Percentiles rank a stretch among this genome's conserved stretches.
Conservation (phyloP, 2,113 vertebrate species). For the zebrafish (Danio rerio) region GRCz12tu NC_133194.1:41156001-41156500, state of each 20-base stretch:
- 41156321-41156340: constrained; percentile 55
- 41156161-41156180: no score
- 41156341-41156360: neutral
- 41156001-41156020: no score
- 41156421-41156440: constrained; percentile 72
- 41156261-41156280: neutral
- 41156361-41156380: neutral
- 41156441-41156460: constrained; percentile 57
- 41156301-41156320: constrained; percentile 43
- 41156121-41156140: no score
- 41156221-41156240: no score
- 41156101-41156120: no score
- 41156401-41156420: constrained; percentile 67
- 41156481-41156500: constrained; percentile 52
- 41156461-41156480: constrained; percentile 67
- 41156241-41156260: neutral
- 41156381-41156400: constrained; percentile 45
- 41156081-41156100: no score
- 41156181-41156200: no score
- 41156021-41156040: no score
- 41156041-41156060: no score
- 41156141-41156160: no score
- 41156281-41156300: neutral
- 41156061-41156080: no score
- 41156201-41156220: no score